phyloP scores from a whole-genome alignment of 2,113 vertebrate species.

The Psephotus haematonotus region DNA sequence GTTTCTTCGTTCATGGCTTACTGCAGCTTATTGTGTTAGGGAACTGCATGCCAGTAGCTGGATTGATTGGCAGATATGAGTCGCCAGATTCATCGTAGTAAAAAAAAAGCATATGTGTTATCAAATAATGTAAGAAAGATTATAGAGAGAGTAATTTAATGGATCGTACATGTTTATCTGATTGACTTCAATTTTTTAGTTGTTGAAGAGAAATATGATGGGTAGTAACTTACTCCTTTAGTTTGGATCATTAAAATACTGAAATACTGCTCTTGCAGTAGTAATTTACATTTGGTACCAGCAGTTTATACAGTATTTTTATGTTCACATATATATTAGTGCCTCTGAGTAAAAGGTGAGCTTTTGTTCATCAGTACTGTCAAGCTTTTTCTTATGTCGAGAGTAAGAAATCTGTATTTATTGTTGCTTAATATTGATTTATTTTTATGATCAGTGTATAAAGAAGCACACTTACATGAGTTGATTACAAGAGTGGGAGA shows the following conservation, averaged over 20 bases:
- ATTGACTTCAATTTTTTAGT: background rate
- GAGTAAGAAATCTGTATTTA: background rate
- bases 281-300: background rate
- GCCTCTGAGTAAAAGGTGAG: background rate
- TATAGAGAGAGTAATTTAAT: background rate
- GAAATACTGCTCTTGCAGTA: background rate
- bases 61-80: conserved; percentile 35
- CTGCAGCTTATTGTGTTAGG: conserved; percentile 66
- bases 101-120: background rate
- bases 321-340: background rate
- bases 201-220: background rate
- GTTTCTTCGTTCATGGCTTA: conserved; percentile 78
- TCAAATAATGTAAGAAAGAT: background rate
- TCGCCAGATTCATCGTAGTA: conserved; percentile 29
- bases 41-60: conserved; percentile 72
- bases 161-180: background rate
- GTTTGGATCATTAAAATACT: background rate
- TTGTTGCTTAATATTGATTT: background rate
- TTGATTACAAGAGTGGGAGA: background rate
- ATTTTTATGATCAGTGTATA: background rate
- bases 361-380: background rate
- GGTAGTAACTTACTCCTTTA: background rate
- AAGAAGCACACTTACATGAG: background rate
- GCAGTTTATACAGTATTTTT: background rate
- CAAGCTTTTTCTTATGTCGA: background rate